These are phyloP conservation scores for Caenorhabditis zanzibari DNA, from an alignment of 2,888 invertebrate species.

Conservation along the genomic window DNA sequence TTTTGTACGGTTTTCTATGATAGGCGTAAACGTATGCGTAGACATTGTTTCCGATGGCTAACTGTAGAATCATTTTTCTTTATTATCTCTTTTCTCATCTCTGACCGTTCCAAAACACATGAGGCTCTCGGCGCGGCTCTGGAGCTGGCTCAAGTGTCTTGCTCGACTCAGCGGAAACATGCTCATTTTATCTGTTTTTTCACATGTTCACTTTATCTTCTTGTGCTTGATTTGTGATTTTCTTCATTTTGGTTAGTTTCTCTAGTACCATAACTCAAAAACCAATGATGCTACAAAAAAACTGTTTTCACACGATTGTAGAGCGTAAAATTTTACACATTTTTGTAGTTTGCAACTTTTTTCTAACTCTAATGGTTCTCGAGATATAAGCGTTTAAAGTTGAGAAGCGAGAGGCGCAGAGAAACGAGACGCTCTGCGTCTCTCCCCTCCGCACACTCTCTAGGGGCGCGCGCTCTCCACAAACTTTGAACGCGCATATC, in stretches of 20 bases:
- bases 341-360: neutral
- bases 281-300: no score
- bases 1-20: neutral
- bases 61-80: no score
- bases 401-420: no score
- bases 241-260: no score
- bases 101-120: neutral
- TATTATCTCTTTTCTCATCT: neutral
- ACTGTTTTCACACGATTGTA: neutral
- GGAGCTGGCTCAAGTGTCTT: slow-evolving; percentile 7
- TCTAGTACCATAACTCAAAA: no score
- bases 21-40: neutral
- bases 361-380: no score
- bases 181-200: neutral
- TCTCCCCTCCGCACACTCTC: no score
- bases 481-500: no score
- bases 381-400: no score
- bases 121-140: neutral
- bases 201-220: neutral
- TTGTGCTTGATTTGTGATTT: neutral
- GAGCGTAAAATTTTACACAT: no score
- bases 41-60: neutral
- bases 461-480: no score
- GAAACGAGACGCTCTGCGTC: neutral
- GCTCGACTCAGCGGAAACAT: slow-evolving; percentile 1